Conservation (phyloP, 30 jellyfish, hydroid and myxozoan genomes). For the Aurelia sp. region DNA sequence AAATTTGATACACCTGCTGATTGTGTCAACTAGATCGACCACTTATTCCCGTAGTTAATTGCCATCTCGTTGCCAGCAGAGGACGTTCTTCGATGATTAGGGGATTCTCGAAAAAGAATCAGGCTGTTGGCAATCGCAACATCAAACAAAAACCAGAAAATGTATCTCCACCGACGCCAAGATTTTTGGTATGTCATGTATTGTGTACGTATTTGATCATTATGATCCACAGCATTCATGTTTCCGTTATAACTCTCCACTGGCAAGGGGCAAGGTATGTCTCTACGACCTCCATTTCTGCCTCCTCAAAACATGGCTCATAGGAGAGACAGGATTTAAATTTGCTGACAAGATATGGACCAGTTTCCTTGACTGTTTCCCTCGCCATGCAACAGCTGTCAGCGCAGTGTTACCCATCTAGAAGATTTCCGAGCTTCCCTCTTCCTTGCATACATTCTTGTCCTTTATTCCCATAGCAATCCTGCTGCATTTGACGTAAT, state of each 20-base stretch:
- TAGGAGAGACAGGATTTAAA: background rate
- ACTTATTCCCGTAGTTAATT: too few relatives aligned
- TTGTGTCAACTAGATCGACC: too few relatives aligned
- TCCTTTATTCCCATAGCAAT: background rate
- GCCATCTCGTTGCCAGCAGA: background rate
- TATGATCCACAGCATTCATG: slow-evolving; percentile 4
- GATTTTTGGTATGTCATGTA: background rate
- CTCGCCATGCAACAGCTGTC: background rate
- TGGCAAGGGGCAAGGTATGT: background rate
- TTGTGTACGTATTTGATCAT: too few relatives aligned
- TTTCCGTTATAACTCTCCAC: background rate
- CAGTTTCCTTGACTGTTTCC: background rate
- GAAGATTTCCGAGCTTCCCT: background rate
- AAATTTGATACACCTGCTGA: too few relatives aligned
- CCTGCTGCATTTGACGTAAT: background rate
- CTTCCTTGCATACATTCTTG: background rate
- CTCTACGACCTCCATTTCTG: background rate
- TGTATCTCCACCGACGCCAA: slow-evolving; percentile 12
- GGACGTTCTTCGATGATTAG: background rate
- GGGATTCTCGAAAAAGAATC: slow-evolving; percentile 11
- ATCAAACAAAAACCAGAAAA: background rate
- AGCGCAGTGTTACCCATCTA: background rate
- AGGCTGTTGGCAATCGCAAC: background rate
- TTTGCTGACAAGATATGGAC: background rate
- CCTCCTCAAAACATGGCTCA: background rate